A percentile compares a stretch with the other conserved stretches of the same genome.
Conservation (phyloP, 92 coral and sea anemone genomes). For the Actinernus sp. region DNA sequence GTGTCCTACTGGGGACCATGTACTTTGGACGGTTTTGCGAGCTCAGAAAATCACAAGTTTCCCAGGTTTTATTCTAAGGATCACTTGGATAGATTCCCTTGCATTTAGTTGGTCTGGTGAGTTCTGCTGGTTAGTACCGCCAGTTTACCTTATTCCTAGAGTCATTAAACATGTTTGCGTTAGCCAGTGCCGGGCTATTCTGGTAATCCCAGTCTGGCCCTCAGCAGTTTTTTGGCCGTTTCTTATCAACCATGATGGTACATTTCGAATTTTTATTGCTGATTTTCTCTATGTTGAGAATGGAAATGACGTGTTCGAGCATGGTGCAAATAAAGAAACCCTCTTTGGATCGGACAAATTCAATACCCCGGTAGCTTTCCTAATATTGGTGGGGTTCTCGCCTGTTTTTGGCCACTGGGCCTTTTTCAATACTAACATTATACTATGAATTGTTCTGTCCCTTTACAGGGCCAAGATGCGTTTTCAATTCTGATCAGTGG, state of each 20-base stretch:
- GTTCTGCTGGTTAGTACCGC: slow-evolving; percentile 52
- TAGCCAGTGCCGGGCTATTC: slow-evolving; percentile 21
- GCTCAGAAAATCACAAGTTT: slow-evolving; percentile 10
- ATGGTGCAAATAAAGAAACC: slow-evolving; percentile 57
- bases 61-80: slow-evolving; percentile 32
- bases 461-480: slow-evolving; percentile 35
- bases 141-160: slow-evolving; percentile 18
- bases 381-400: not conserved
- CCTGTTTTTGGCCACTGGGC: not conserved
- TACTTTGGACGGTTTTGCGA: slow-evolving; percentile 43
- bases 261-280: not conserved
- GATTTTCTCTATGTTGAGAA: slow-evolving; percentile 32
- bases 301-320: slow-evolving; percentile 61
- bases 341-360: slow-evolving; percentile 59
- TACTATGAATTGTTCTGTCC: not conserved
- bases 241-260: slow-evolving; percentile 8
- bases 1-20: slow-evolving; percentile 19
- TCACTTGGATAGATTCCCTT: slow-evolving; percentile 37
- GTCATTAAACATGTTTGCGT: slow-evolving; percentile 10
- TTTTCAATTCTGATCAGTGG: not conserved
- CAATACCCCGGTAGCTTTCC: slow-evolving; percentile 49
- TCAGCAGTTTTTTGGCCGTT: slow-evolving; percentile 43
- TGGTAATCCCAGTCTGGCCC: slow-evolving; percentile 48
- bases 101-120: slow-evolving; percentile 37
- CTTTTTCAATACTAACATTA: not conserved